A percentile compares a stretch with the other conserved stretches of the same genome.
phyloP scores from a whole-genome alignment of 1,140 invertebrate species.

The Antheraea pernyi region DNA sequence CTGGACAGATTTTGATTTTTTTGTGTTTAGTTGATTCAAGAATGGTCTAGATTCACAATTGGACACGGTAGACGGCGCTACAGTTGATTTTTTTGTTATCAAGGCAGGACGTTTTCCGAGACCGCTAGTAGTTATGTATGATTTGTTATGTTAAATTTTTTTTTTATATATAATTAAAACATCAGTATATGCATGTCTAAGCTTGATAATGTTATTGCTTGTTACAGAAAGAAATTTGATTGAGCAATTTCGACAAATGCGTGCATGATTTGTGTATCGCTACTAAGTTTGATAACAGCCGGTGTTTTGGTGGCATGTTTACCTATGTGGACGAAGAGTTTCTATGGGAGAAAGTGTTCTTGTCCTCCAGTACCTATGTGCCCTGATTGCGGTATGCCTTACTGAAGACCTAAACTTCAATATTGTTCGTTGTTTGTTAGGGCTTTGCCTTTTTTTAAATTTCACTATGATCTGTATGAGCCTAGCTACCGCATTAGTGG shows the following conservation, averaged over 20 bases:
- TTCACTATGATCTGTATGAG: conserved; percentile 55
- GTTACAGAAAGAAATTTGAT: conserved; percentile 40
- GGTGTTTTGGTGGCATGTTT: conserved; percentile 43
- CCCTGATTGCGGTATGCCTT: conserved; percentile 48
- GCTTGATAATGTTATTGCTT: conserved; percentile 9
- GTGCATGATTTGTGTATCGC: conserved; percentile 58
- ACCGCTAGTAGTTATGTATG: no score
- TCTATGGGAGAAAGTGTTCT: conserved; percentile 40
- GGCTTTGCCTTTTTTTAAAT: background rate
- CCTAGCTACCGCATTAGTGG: conserved; percentile 36
- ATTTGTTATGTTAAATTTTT: no score
- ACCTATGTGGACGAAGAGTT: conserved; percentile 36
- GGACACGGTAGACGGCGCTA: no score
- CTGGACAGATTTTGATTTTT: no score
- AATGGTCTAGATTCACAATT: no score
- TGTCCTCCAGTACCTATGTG: conserved; percentile 52
- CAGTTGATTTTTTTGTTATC: no score
- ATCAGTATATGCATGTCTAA: no score
- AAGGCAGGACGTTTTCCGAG: no score
- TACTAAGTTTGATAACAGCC: conserved; percentile 46
- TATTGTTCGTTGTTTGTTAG: background rate
- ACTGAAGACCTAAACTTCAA: background rate
- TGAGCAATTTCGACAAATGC: conserved; percentile 1
- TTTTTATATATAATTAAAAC: no score
- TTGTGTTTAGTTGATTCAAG: no score